Conservation (phyloP, 2,113 vertebrate species). For the Oreochromis niloticus region DNA sequence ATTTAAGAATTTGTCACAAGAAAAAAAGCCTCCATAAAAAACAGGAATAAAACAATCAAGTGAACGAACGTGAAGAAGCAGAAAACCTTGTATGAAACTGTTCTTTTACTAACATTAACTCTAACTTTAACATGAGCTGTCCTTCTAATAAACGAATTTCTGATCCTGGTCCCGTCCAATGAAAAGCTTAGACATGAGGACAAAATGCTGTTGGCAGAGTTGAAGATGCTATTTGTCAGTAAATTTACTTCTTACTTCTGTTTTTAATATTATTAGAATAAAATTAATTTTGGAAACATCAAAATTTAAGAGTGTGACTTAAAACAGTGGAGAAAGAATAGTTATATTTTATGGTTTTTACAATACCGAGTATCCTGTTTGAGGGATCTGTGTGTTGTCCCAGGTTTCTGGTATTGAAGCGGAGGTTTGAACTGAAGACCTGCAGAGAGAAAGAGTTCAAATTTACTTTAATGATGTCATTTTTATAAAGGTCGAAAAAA, state of each 20-base stretch:
- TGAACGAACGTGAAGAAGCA: not conserved
- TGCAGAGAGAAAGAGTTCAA: constrained; percentile 9
- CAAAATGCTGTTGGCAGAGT: too few species aligned
- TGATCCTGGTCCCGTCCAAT: not conserved
- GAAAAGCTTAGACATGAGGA: not conserved
- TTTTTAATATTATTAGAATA: not conserved
- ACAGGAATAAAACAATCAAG: not conserved
- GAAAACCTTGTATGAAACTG: fast-evolving
- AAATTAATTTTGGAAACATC: fast-evolving
- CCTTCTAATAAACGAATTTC: not conserved
- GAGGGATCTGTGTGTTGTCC: constrained; percentile 59
- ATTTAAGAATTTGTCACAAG: not conserved
- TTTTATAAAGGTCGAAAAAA: not conserved
- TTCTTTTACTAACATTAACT: not conserved
- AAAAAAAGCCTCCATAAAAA: not conserved
- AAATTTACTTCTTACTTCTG: not conserved
- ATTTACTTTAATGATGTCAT: not conserved
- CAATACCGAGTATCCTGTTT: constrained; percentile 60
- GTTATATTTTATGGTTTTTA: not conserved
- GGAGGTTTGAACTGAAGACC: not conserved
- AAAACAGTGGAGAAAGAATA: not conserved
- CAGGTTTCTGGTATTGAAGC: constrained; percentile 53
- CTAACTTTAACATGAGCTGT: not conserved
- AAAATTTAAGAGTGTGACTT: not conserved
- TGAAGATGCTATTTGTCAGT: not conserved